Base-by-base conservation (phyloP, 1,140 invertebrate genomes). In the Caenorhabditis latens region DNA sequence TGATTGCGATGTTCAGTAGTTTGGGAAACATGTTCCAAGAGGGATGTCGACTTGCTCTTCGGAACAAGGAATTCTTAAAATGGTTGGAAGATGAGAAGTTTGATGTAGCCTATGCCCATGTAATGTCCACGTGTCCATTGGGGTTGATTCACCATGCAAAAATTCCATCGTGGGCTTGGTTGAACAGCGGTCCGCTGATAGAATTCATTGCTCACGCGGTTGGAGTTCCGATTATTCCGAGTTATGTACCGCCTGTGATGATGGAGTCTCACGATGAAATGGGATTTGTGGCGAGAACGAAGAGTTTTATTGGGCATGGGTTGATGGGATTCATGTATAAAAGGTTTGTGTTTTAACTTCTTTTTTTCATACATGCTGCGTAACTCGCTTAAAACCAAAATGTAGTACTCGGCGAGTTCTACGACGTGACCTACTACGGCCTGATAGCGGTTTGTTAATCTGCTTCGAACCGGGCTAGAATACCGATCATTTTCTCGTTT, bases 161-260 rank as follows among this genome's bases (percentile, higher is more conserved):
- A 24, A 89, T 89, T 61, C 88, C 88, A n/a, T 48, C 87, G 4
- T 89, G 67, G 67, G 71, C 89, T 24, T 88, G 88, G 88, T n/a
- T 89, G n/a, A 88, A 88, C 87, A 84, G 84, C 46, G 87, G 87
- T 6, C 55, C 63, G 21, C 24, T 88, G 7, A 87, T 88, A 55
- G 87, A 88, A 48, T 84, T 57, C 43, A 83, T 88, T 16, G 84
- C 87, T 46, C 14, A 53, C 21, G 50, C 53, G 0, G 65, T 87
- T n/a, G 88, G 88, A 75, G 86, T 88, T 40, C 88, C 88, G 21
- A 43, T 84, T 43, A 67, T 84, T 42, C 84, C 88, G 5, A 84
- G 82, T 67, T 89, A 89, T 58, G 86, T 87, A 46, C 86, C 86
- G 13, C 82, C 84, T 84, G 46, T 86, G 16, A 46, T 58, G 46